These are phyloP conservation scores for Todiramphus chloris DNA, from an alignment of 2,113 vertebrate genomes.

Conservation along the genomic window DNA sequence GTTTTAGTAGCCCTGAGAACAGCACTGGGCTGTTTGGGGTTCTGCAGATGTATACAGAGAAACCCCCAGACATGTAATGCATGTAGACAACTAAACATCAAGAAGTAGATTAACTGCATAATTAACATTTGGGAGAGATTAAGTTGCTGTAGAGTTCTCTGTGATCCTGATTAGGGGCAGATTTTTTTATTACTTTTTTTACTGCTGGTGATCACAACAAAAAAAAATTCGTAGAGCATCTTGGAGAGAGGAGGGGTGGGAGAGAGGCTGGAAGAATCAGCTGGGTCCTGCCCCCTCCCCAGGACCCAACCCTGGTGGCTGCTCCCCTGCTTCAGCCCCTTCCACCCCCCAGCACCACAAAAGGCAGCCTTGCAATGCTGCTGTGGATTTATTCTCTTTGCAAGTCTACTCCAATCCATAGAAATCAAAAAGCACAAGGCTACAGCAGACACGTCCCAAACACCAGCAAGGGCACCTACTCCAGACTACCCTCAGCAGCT, in stretches of 20 bases:
- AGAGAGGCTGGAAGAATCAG: background rate
- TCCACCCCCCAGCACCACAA: background rate
- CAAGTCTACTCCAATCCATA: rapidly evolving
- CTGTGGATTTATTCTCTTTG: rapidly evolving
- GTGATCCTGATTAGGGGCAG: background rate
- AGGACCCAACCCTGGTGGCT: background rate
- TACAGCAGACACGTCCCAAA: background rate
- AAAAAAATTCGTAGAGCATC: background rate
- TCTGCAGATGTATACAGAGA: background rate
- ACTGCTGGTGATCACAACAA: background rate
- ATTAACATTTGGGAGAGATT: background rate
- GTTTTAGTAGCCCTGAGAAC: background rate
- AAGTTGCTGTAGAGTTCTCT: background rate
- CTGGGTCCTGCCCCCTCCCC: background rate
- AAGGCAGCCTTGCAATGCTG: rapidly evolving
- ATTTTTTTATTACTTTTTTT: background rate
- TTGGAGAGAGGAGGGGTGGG: background rate
- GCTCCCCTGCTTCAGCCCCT: background rate
- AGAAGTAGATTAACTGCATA: background rate
- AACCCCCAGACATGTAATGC: too few relatives aligned
- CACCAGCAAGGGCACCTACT: background rate
- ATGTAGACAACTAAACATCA: background rate
- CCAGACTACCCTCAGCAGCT: background rate
- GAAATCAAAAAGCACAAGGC: background rate
- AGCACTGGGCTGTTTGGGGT: background rate